Evolutionary conservation across 2,113 vertebrate genomes (phyloP).

Genomic region (Nothobranchius furzeri): DNA sequence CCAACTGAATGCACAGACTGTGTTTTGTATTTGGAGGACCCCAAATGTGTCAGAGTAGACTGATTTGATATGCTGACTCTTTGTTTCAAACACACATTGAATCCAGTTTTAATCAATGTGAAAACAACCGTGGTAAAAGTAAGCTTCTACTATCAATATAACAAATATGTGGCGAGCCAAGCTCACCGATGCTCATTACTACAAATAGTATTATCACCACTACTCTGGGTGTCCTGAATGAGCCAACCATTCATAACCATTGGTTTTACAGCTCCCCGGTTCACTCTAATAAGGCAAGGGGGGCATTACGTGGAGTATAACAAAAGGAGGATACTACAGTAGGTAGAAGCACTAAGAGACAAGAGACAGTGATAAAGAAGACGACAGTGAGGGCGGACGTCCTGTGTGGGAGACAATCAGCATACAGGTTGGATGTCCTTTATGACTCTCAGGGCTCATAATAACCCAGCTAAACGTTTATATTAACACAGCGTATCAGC

Average conservation of each 20-base stretch:
- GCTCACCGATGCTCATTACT: slow-evolving; percentile 30
- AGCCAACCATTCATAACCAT: slow-evolving; percentile 37
- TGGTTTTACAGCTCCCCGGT: slow-evolving; percentile 52
- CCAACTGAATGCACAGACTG: background rate
- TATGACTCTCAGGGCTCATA: slow-evolving; percentile 77
- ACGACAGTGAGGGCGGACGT: slow-evolving; percentile 51
- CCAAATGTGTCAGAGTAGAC: background rate
- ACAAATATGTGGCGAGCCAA: slow-evolving; percentile 15
- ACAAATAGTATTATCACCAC: slow-evolving; percentile 37
- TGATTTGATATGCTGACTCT: background rate
- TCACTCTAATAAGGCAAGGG: slow-evolving; percentile 45
- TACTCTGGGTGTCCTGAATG: slow-evolving; percentile 37
- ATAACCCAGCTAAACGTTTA: slow-evolving; percentile 82
- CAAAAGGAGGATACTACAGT: slow-evolving; percentile 51
- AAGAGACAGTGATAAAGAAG: slow-evolving; percentile 43
- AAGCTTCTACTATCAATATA: background rate
- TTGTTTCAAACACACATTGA: background rate
- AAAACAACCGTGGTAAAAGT: background rate
- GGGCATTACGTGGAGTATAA: slow-evolving; percentile 44
- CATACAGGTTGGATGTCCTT: slow-evolving; percentile 69
- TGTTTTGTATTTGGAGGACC: background rate
- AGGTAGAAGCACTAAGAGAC: slow-evolving; percentile 44
- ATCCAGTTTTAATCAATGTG: background rate
- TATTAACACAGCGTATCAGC: slow-evolving; percentile 83
- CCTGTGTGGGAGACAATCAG: slow-evolving; percentile 71